A percentile compares a stretch with the other conserved stretches of the same genome.
These are phyloP conservation scores for Pediacus dermestoides DNA, from an alignment of 2,888 invertebrate genomes.

Conservation along the genomic window DNA sequence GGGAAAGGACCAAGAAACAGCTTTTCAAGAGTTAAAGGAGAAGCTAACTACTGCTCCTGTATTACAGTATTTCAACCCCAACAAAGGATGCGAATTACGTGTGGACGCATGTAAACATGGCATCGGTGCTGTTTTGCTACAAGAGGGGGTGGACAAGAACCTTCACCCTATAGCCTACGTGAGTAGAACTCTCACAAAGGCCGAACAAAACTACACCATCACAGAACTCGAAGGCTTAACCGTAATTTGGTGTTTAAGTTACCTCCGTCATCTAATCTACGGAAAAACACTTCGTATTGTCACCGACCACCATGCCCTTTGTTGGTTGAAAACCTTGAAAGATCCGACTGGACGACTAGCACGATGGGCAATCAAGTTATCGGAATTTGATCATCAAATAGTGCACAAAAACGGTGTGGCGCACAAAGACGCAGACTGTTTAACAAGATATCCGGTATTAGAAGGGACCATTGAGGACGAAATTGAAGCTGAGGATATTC, in stretches of 20 bases:
- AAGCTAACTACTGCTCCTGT: conserved; percentile 12
- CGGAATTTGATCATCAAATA: conserved; percentile 15
- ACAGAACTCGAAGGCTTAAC: conserved; percentile 15
- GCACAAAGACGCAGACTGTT: conserved; percentile 17
- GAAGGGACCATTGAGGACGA: conserved; percentile 10
- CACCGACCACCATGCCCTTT: conserved; percentile 16
- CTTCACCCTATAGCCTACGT: conserved; percentile 26
- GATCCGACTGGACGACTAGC: conserved; percentile 16
- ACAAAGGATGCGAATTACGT: conserved; percentile 13
- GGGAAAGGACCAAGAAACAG: conserved; percentile 3
- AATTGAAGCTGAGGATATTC: conserved; percentile 13
- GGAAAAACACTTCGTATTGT: conserved; percentile 8
- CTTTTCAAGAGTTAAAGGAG: conserved; percentile 15
- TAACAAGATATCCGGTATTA: conserved; percentile 16
- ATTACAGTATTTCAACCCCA: conserved; percentile 14
- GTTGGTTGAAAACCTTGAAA: conserved; percentile 13
- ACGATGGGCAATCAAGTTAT: conserved; percentile 10
- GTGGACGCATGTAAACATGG: conserved; percentile 14
- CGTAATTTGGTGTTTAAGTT: conserved; percentile 9
- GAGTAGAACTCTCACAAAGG: conserved; percentile 18
- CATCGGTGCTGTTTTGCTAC: conserved; percentile 16
- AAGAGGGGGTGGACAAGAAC: conserved; percentile 12
- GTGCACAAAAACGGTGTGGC: conserved; percentile 13
- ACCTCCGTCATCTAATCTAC: conserved; percentile 9
- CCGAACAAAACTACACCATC: conserved; percentile 18